phyloP scores from a whole-genome alignment of 2,113 vertebrate species.

The Podiceps cristatus region DNA sequence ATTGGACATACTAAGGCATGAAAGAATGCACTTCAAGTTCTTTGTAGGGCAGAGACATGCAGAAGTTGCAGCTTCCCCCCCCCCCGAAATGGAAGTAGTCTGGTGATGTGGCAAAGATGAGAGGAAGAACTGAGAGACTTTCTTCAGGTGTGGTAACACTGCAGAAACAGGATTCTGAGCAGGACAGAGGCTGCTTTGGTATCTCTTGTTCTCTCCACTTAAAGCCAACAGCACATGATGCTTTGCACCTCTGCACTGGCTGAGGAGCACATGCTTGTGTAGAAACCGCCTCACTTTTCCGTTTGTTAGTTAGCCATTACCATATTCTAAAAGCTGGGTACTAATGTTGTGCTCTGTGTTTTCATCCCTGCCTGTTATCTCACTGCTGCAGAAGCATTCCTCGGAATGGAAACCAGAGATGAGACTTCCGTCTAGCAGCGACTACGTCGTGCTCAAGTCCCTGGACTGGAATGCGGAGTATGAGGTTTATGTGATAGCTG shows the following conservation, averaged over 20 bases:
- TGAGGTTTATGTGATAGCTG: slow-evolving; percentile 89
- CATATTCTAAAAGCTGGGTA: neutral
- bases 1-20: rapidly evolving
- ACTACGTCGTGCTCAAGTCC: slow-evolving; percentile 84
- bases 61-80: neutral
- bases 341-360: neutral
- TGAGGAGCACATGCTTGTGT: neutral
- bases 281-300: neutral
- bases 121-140: neutral
- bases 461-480: slow-evolving; percentile 96
- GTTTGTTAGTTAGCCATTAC: neutral
- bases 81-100: neutral
- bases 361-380: neutral
- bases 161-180: neutral
- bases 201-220: neutral
- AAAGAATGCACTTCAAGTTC: neutral
- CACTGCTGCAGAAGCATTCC: slow-evolving; percentile 77
- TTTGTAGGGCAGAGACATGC: neutral
- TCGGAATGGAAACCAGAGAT: slow-evolving; percentile 92
- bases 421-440: slow-evolving; percentile 85
- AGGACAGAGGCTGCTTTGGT: neutral
- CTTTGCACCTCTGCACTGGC: neutral
- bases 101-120: neutral
- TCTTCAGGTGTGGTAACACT: neutral
- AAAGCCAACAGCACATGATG: rapidly evolving